A percentile compares a stretch with the other conserved stretches of the same genome.
Conservation (phyloP, 2,113 vertebrate genomes). For the Chaetops frenatus region DNA sequence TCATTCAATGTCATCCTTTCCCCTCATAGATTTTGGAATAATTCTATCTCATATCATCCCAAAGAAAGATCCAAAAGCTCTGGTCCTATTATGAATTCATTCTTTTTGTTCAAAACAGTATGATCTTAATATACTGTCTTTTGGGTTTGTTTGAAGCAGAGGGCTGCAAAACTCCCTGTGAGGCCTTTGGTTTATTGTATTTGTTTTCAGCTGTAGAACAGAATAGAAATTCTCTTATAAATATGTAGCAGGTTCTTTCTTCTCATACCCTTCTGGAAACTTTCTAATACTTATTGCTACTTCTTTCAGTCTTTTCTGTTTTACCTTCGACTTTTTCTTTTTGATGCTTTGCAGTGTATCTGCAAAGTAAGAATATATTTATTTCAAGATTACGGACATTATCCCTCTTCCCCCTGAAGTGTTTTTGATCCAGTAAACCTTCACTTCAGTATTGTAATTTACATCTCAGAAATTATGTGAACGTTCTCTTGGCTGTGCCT, state of each 20-base stretch:
- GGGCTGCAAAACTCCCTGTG: neutral
- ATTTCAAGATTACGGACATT: neutral
- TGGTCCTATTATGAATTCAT: neutral
- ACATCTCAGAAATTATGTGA: neutral
- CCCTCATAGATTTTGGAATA: neutral
- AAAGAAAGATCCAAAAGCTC: neutral
- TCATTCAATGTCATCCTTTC: neutral
- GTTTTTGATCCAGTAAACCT: neutral
- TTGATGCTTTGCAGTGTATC: neutral
- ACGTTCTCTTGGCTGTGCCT: neutral
- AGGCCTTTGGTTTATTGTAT: neutral
- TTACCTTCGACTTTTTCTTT: neutral
- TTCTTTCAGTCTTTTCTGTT: neutral
- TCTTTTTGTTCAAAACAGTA: neutral
- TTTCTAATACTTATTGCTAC: neutral
- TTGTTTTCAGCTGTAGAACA: neutral
- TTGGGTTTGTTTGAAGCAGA: neutral
- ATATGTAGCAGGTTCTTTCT: neutral
- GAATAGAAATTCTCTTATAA: neutral
- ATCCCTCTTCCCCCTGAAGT: neutral
- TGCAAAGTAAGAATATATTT: neutral
- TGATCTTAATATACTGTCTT: neutral
- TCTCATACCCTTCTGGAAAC: neutral
- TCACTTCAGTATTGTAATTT: neutral
- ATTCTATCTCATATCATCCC: neutral